Conservation (phyloP, 2,888 invertebrate species). For the Megaustenia siamemsis region DNA sequence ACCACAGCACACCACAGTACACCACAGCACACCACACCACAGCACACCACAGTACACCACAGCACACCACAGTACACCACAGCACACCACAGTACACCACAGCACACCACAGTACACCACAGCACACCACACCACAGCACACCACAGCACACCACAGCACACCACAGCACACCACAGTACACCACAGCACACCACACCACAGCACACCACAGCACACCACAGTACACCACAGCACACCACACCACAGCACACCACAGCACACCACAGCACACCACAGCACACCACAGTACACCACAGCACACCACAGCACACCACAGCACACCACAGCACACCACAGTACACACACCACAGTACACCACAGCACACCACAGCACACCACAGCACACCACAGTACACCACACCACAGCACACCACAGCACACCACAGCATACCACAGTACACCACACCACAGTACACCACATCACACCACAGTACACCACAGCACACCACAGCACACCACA, state of each 20-base stretch:
- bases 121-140: conserved; percentile 13
- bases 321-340: conserved; percentile 1
- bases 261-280: too few species aligned
- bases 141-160: conserved; percentile 10
- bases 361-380: conserved; percentile 22
- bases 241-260: too few species aligned
- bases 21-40: neutral
- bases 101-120: conserved; percentile 2
- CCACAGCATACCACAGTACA: conserved; percentile 15
- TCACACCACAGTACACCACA: neutral
- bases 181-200: conserved; percentile 17
- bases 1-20: too few species aligned
- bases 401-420: conserved; percentile 2
- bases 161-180: conserved; percentile 29
- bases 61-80: conserved; percentile 25
- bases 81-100: conserved; percentile 12
- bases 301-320: too few species aligned
- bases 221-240: too few species aligned
- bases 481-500: conserved; percentile 31
- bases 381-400: conserved; percentile 12
- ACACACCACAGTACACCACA: conserved; percentile 19
- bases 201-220: neutral
- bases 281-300: too few species aligned
- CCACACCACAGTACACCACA: conserved; percentile 12
- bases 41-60: conserved; percentile 16